A percentile compares a stretch with the other conserved stretches of the same genome.
Evolutionary conservation across 1,140 invertebrate species (phyloP).

Genomic region (Aphelinus atriplicis): DNA sequence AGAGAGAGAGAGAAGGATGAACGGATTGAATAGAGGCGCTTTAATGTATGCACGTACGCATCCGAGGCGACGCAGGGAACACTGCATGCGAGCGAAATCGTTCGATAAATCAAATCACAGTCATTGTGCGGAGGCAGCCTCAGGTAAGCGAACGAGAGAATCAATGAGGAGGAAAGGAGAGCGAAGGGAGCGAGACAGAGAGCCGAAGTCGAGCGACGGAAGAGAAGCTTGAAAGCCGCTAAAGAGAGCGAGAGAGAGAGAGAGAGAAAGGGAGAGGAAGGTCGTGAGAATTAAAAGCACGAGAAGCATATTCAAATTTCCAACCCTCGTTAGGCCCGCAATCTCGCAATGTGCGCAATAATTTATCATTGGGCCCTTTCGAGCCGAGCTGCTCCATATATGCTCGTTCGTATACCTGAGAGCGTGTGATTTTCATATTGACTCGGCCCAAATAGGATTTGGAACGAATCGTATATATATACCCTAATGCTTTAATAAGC

Average conservation of each 20-base stretch:
- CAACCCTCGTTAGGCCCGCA: slow-evolving; percentile 60
- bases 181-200: slow-evolving; percentile 34
- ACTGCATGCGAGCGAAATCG: slow-evolving; percentile 49
- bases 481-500: slow-evolving; percentile 26
- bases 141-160: slow-evolving; percentile 52
- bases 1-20: slow-evolving; percentile 19
- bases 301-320: slow-evolving; percentile 64
- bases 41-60: slow-evolving; percentile 49
- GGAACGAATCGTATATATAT: background rate
- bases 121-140: slow-evolving; percentile 56
- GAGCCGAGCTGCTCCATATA: slow-evolving; percentile 53
- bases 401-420: slow-evolving; percentile 50
- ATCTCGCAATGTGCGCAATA: slow-evolving; percentile 58
- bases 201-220: slow-evolving; percentile 36
- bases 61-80: slow-evolving; percentile 41
- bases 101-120: slow-evolving; percentile 63
- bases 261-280: background rate
- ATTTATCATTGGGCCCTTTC: slow-evolving; percentile 63
- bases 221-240: background rate
- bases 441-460: slow-evolving; percentile 18
- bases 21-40: slow-evolving; percentile 35
- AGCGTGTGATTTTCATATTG: slow-evolving; percentile 37
- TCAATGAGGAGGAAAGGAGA: slow-evolving; percentile 38
- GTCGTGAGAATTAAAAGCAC: slow-evolving; percentile 60
- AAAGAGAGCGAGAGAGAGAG: background rate